These are phyloP conservation scores for Toxostoma redivivum DNA, from an alignment of 2,113 vertebrate genomes.

Conservation along the genomic window DNA sequence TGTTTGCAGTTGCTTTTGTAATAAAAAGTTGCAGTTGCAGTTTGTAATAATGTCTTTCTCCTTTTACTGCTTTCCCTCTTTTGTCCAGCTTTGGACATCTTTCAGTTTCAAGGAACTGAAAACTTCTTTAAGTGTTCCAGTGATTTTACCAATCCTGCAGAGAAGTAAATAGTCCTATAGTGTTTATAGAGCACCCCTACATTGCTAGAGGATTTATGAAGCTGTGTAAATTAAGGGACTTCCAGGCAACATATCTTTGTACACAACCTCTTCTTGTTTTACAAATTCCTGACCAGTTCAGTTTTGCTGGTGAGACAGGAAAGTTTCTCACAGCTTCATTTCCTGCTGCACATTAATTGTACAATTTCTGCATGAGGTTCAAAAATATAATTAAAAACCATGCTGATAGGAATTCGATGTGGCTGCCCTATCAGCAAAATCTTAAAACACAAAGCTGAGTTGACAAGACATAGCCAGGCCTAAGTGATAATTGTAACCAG, in stretches of 20 bases:
- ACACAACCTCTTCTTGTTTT: not conserved
- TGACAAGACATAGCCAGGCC: not conserved
- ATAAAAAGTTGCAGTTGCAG: not conserved
- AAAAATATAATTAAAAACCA: not conserved
- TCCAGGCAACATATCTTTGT: not conserved
- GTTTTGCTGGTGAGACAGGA: not conserved
- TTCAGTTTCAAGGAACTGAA: not conserved
- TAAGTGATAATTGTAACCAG: not conserved
- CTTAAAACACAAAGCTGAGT: not conserved
- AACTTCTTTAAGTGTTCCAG: not conserved
- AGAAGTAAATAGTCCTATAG: not conserved
- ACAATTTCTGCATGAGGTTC: not conserved
- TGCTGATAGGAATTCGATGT: not conserved
- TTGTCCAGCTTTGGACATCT: not conserved
- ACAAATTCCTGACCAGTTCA: not conserved
- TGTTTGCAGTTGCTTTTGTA: not conserved
- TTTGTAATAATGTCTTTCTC: not conserved
- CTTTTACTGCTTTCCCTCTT: not conserved
- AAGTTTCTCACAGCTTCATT: not conserved
- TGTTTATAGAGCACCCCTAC: not conserved
- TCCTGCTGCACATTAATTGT: not conserved
- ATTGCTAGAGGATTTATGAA: not conserved
- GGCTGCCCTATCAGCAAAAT: not conserved
- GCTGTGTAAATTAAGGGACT: not conserved
- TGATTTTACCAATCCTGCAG: not conserved